Evolutionary conservation across 1,140 invertebrate species (phyloP).

Genomic region (Zaprionus davidi): DNA sequence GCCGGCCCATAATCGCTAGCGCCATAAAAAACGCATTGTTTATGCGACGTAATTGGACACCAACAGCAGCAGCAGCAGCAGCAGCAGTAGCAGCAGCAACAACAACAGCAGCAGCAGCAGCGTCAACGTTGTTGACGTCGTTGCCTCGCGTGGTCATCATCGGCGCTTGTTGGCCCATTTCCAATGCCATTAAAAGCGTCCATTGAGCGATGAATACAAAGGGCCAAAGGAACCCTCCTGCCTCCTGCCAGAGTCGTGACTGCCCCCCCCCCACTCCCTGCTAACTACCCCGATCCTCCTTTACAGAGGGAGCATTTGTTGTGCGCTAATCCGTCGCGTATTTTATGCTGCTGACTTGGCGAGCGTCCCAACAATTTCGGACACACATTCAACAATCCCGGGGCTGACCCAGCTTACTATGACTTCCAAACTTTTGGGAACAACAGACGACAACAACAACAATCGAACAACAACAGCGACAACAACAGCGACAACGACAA

Average conservation of each 20-base stretch:
- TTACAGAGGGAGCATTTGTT: conserved; percentile 51
- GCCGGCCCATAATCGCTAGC: conserved; percentile 69
- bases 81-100: background rate
- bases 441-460: conserved; percentile 15
- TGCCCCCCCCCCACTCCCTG: background rate
- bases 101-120: background rate
- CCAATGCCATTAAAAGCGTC: conserved; percentile 76
- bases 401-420: conserved; percentile 54
- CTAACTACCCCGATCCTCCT: background rate
- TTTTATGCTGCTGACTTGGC: conserved; percentile 69
- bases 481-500: background rate
- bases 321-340: conserved; percentile 75
- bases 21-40: conserved; percentile 81
- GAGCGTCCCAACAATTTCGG: conserved; percentile 49
- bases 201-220: conserved; percentile 61
- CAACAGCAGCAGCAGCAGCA: conserved; percentile 44
- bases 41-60: conserved; percentile 81
- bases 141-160: conserved; percentile 67
- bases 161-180: conserved; percentile 57
- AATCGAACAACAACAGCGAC: conserved; percentile 3
- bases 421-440: conserved; percentile 47
- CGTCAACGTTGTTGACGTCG: conserved; percentile 33
- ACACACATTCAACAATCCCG: conserved; percentile 43
- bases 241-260: background rate
- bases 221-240: conserved; percentile 1